Conservation (phyloP, 2,113 vertebrate genomes). For the Myotis lucifugus region DNA sequence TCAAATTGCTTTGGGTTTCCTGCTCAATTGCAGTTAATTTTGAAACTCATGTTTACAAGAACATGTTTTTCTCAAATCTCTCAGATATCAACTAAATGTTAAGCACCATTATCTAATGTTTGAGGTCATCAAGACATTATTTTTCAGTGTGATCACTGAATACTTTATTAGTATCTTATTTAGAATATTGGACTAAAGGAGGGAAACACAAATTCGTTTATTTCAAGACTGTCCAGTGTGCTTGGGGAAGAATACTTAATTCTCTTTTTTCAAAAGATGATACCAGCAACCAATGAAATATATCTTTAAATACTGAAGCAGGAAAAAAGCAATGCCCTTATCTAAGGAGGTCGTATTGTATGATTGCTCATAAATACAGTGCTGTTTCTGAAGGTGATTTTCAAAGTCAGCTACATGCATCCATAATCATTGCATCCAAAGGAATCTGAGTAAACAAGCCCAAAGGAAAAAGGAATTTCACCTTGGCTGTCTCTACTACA, state of each 20-base stretch:
- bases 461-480: neutral
- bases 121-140: neutral
- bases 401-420: slow-evolving; percentile 41
- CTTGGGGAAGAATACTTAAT: slow-evolving; percentile 34
- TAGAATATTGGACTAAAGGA: neutral
- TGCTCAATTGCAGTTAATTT: slow-evolving; percentile 61
- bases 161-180: slow-evolving; percentile 34
- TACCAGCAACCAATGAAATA: slow-evolving; percentile 21
- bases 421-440: neutral
- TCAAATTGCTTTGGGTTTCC: slow-evolving; percentile 69
- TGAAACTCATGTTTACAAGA: slow-evolving; percentile 51
- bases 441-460: neutral
- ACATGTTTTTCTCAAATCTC: slow-evolving; percentile 57
- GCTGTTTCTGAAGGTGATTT: slow-evolving; percentile 44
- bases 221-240: slow-evolving; percentile 9
- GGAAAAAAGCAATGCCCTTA: slow-evolving; percentile 42
- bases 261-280: slow-evolving; percentile 52
- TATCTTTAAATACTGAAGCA: slow-evolving; percentile 33
- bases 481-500: neutral
- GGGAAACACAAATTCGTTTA: slow-evolving; percentile 33
- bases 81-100: neutral
- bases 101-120: neutral
- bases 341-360: slow-evolving; percentile 11
- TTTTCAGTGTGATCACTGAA: slow-evolving; percentile 4
- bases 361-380: slow-evolving; percentile 48